Evolutionary conservation across 2,888 invertebrate genomes (phyloP).

Genomic region (Neoaliturus tenellus): DNA sequence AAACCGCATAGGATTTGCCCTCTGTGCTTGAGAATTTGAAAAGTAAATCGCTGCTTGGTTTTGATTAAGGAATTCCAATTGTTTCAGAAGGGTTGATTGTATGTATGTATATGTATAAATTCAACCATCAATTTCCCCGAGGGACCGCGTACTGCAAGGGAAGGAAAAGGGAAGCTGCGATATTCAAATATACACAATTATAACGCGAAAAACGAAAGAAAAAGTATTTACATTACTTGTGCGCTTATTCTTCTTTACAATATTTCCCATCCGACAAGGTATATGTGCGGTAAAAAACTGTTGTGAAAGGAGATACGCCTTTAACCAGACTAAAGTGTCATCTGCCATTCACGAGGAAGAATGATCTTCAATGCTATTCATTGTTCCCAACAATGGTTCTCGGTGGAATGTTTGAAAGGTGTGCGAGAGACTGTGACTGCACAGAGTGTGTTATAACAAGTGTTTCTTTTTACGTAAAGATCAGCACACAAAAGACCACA

Average conservation of each 20-base stretch:
- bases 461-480: neutral
- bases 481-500: neutral
- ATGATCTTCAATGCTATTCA: conserved; percentile 1
- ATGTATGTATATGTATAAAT: too few relatives aligned
- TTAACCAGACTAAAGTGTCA: neutral
- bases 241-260: too few relatives aligned
- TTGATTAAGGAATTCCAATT: too few relatives aligned
- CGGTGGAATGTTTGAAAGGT: neutral
- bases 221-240: too few relatives aligned
- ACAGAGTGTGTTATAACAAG: neutral
- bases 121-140: too few relatives aligned
- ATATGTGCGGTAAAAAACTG: too few relatives aligned
- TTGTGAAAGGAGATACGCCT: neutral
- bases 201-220: too few relatives aligned
- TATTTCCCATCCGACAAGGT: too few relatives aligned
- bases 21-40: neutral
- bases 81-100: too few relatives aligned
- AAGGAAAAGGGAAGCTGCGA: too few relatives aligned
- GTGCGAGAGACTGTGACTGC: neutral
- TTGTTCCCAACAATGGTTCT: neutral
- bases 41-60: neutral
- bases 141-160: too few relatives aligned
- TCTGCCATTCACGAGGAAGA: neutral
- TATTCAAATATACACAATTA: too few relatives aligned
- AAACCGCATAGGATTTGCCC: neutral